These are phyloP conservation scores for Telenomus remus DNA, from an alignment of 1,140 invertebrate genomes.

Conservation along the genomic window DNA sequence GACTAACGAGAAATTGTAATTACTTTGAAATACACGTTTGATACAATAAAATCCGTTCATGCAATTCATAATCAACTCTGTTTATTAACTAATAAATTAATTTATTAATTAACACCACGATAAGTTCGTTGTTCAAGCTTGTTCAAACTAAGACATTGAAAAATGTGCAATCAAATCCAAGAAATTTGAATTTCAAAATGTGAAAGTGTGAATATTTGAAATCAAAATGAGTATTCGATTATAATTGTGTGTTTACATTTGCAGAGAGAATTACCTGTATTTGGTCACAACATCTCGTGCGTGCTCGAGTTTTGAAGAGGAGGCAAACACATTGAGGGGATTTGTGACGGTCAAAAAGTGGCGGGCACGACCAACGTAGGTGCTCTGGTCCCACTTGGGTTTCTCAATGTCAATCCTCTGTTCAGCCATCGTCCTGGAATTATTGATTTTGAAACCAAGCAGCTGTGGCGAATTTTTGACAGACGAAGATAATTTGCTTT, in stretches of 20 bases:
- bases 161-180: no score
- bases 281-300: constrained; percentile 84
- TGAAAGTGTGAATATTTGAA: no score
- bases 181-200: no score
- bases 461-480: neutral
- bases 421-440: constrained; percentile 22
- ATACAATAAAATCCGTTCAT: no score
- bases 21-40: neutral
- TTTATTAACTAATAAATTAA: no score
- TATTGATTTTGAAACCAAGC: constrained; percentile 3
- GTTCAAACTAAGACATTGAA: no score
- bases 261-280: constrained; percentile 79
- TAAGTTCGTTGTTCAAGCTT: no score
- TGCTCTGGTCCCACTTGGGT: constrained; percentile 90
- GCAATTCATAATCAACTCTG: no score
- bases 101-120: no score
- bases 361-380: constrained; percentile 88
- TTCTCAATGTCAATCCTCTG: constrained; percentile 83
- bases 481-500: neutral
- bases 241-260: neutral
- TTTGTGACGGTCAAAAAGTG: constrained; percentile 95
- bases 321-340: constrained; percentile 88
- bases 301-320: constrained; percentile 81
- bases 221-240: no score
- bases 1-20: neutral